Percentiles rank a stretch among this genome's conserved stretches.
phyloP scores from a whole-genome alignment of 2,797 vertebrate species.

The Hybognathus amarus region DNA sequence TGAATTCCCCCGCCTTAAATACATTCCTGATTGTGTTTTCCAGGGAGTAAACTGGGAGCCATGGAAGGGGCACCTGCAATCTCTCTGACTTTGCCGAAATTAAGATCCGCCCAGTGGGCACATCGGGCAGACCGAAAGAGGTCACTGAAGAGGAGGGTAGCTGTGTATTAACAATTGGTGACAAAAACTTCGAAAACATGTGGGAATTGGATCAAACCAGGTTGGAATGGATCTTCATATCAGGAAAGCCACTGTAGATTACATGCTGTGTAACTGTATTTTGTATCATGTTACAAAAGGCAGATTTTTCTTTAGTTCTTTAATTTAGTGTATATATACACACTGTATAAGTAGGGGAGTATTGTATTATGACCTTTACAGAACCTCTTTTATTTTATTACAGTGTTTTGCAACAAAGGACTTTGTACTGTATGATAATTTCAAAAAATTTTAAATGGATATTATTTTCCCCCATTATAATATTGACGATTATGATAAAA shows the following conservation, averaged over 20 bases:
- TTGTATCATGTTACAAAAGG: slow-evolving; percentile 9
- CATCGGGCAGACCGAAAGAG: slow-evolving; percentile 75
- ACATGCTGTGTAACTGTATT: background rate
- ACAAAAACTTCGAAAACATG: slow-evolving; percentile 17
- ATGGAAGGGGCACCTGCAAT: slow-evolving; percentile 89
- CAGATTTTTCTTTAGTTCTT: background rate
- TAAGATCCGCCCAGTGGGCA: slow-evolving; percentile 82
- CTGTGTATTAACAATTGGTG: slow-evolving; percentile 56
- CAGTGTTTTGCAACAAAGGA: slow-evolving; percentile 28
- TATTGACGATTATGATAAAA: background rate
- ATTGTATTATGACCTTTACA: slow-evolving; percentile 17
- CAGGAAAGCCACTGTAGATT: slow-evolving; percentile 26
- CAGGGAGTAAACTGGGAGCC: slow-evolving; percentile 92
- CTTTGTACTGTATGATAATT: slow-evolving; percentile 12
- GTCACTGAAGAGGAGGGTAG: slow-evolving; percentile 68
- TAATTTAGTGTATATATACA: slow-evolving; percentile 18
- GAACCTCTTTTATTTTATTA: slow-evolving; percentile 5
- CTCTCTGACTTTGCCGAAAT: slow-evolving; percentile 87
- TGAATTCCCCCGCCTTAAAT: no score
- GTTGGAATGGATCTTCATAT: background rate
- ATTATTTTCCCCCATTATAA: background rate
- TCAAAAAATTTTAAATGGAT: slow-evolving; percentile 1
- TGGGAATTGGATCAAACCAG: background rate
- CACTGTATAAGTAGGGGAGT: background rate
- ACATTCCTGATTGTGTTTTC: slow-evolving; percentile 15